Percentiles rank a stretch among this genome's conserved stretches.
Conservation (phyloP, 2,888 invertebrate species). For the Schrankia costaestrigalis region DNA sequence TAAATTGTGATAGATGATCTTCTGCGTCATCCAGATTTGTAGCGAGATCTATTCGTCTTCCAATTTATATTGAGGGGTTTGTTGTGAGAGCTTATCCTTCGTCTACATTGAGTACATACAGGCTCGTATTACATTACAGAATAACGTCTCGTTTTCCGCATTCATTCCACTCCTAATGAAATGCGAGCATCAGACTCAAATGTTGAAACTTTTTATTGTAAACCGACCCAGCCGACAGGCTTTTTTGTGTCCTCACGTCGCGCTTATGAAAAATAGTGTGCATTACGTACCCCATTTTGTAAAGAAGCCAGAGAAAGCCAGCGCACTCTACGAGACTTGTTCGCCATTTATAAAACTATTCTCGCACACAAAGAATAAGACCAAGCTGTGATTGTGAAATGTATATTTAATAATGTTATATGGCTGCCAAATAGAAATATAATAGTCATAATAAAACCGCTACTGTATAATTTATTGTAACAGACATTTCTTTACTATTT, state of each 20-base stretch:
- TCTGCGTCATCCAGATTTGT: slow-evolving; percentile 55
- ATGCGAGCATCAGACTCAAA: slow-evolving; percentile 57
- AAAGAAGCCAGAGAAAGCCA: slow-evolving; percentile 30
- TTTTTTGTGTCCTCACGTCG: slow-evolving; percentile 55
- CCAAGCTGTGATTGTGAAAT: slow-evolving; percentile 1
- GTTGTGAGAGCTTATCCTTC: slow-evolving; percentile 37
- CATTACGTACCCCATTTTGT: slow-evolving; percentile 45
- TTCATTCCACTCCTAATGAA: slow-evolving; percentile 68
- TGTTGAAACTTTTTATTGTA: slow-evolving; percentile 62
- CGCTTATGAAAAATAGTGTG: slow-evolving; percentile 61
- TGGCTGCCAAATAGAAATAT: slow-evolving; percentile 1
- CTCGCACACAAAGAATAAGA: slow-evolving; percentile 1
- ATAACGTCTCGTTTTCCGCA: slow-evolving; percentile 58
- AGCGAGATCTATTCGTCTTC: slow-evolving; percentile 54
- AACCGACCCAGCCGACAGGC: slow-evolving; percentile 47
- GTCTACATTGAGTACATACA: slow-evolving; percentile 43
- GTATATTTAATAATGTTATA: neutral
- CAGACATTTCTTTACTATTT: too few species aligned
- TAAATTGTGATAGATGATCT: slow-evolving; percentile 74
- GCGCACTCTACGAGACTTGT: slow-evolving; percentile 9
- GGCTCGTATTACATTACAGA: slow-evolving; percentile 41
- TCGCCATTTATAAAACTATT: slow-evolving; percentile 7
- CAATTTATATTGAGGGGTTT: slow-evolving; percentile 46
- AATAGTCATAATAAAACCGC: too few species aligned
- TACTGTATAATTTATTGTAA: too few species aligned